Evolutionary conservation across 2,888 invertebrate genomes (phyloP).

Genomic region (Phorcus lineatus): DNA sequence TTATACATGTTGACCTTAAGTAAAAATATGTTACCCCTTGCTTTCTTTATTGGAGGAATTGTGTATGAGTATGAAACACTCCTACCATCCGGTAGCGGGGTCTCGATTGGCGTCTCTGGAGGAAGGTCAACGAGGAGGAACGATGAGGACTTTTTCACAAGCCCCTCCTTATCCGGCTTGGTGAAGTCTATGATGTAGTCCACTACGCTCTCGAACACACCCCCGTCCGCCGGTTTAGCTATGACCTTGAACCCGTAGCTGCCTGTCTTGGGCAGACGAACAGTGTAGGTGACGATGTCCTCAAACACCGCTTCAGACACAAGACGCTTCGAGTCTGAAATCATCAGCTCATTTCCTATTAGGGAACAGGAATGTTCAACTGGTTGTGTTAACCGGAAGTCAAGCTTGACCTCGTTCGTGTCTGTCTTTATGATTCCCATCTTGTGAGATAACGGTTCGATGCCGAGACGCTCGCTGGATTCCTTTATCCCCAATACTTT

Average conservation of each 20-base stretch:
- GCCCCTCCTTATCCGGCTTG: not conserved
- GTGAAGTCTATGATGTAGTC: conserved; percentile 39
- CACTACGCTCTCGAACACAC: conserved; percentile 32
- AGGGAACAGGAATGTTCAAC: conserved; percentile 34
- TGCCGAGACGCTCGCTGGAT: conserved; percentile 24
- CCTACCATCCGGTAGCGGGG: conserved; percentile 46
- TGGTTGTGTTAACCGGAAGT: conserved; percentile 28
- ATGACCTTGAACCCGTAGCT: conserved; percentile 40
- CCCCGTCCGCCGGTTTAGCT: conserved; percentile 25
- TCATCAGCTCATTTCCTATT: conserved; percentile 31
- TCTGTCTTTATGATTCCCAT: conserved; percentile 28
- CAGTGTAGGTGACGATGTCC: conserved; percentile 32
- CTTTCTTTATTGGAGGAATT: too few relatives aligned
- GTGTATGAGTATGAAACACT: not conserved
- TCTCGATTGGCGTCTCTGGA: conserved; percentile 23
- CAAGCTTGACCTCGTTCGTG: conserved; percentile 47
- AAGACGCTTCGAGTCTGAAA: conserved; percentile 33
- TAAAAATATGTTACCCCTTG: too few relatives aligned
- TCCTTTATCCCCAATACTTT: conserved; percentile 28
- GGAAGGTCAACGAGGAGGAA: conserved; percentile 21
- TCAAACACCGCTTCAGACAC: conserved; percentile 31
- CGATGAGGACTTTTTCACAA: not conserved
- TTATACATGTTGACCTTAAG: too few relatives aligned
- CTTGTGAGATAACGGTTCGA: conserved; percentile 20
- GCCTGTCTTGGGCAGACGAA: conserved; percentile 37